Evolutionary conservation across 2,113 vertebrate genomes (phyloP), one percentile per base, ranked within the genome.

Genomic region (Ascaphus truei): DNA sequence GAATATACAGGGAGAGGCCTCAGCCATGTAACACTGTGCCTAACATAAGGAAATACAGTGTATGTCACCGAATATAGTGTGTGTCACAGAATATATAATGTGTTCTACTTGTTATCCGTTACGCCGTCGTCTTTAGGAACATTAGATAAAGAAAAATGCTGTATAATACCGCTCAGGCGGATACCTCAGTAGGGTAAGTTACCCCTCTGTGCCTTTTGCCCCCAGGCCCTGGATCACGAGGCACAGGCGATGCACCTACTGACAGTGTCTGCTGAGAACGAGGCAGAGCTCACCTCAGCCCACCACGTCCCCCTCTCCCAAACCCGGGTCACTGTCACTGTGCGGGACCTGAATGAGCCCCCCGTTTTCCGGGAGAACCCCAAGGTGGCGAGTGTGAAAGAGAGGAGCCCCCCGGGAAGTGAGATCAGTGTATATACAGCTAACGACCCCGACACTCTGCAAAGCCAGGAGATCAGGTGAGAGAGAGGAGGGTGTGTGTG

Each of bases 201-300:
- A n/a, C n/a, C n/a, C n/a, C n/a, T n/a, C n/a, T n/a, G n/a, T 34
- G 3, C 1, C 23, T 3, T 59, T 12, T 39, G 6, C 53, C 10
- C 13, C 3, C 86, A 98, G 96, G 90, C 95, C 0, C 81, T 98
- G 75, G 95, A 98, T 81, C 93, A 88, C 2, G 96, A 99, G 80
- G 71, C 64, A 1, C 64, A 75, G 2, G 77, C 72, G 2, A 81
- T 74, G 33, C 76, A 95, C 2, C 43, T 63, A 39, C 85, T 98
- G 64, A 77, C 36, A 0, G 71, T 99, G 64, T 86, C 60, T 0
- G 96, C 91, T 71, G 87, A 86, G 83, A 99, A 99, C 2, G 73
- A 89, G 68, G 82, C 48, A 18, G 81, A 85, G 0, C 89, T 93
- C 72, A 92, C 88, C 48, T 80, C 82, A 0, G 88, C 80, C 11